Percentiles rank a stretch among this genome's conserved stretches.
phyloP scores from a whole-genome alignment of 92 coral and sea anemone species.

The Paramuricea clavata region DNA sequence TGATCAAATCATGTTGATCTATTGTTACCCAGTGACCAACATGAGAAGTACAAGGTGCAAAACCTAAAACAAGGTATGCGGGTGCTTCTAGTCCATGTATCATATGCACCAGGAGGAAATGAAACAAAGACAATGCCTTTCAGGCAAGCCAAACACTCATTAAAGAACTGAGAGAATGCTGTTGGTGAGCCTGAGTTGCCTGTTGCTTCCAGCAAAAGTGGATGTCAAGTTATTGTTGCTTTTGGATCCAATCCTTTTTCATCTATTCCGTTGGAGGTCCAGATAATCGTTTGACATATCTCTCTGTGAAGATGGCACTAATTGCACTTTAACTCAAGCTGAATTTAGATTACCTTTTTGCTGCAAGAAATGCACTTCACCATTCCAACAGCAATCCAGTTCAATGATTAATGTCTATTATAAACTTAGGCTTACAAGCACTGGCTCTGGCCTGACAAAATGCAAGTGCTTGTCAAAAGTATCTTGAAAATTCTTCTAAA shows the following conservation, averaged over 20 bases:
- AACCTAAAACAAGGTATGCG: background rate
- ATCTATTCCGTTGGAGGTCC: conserved; percentile 19
- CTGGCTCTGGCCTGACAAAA: conserved; percentile 27
- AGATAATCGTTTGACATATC: conserved; percentile 8
- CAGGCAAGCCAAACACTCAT: conserved; percentile 2
- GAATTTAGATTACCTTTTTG: conserved; percentile 7
- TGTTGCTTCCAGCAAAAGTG: conserved; percentile 1
- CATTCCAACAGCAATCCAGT: conserved; percentile 19
- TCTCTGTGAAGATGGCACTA: background rate
- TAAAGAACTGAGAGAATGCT: conserved; percentile 12
- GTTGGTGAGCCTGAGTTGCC: conserved; percentile 31
- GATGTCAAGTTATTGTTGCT: background rate
- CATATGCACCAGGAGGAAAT: conserved; percentile 6
- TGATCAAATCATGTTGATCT: too few relatives aligned
- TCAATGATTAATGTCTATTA: conserved; percentile 36
- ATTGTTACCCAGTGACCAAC: background rate
- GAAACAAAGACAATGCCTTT: background rate
- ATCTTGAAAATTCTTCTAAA: too few relatives aligned
- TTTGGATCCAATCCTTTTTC: conserved; percentile 26
- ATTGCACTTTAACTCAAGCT: conserved; percentile 1
- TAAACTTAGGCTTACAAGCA: conserved; percentile 35
- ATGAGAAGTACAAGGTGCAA: background rate
- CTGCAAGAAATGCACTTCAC: conserved; percentile 9
- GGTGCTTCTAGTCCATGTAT: background rate
- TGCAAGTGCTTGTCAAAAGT: background rate